Evolutionary conservation across 2,113 vertebrate genomes (phyloP).

Genomic region (Polyodon spathula): DNA sequence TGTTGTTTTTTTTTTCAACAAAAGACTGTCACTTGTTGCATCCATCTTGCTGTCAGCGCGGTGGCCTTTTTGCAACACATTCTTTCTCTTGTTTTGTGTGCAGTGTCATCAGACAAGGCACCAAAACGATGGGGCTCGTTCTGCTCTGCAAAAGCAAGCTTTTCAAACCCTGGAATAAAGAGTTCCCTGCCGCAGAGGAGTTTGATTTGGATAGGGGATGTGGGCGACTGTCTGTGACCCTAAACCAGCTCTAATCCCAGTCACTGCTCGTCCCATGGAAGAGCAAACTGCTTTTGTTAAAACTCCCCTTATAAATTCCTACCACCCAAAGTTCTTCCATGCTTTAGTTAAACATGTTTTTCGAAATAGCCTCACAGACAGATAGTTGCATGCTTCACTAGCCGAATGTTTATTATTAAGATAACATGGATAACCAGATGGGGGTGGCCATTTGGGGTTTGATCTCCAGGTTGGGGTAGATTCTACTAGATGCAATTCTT

Average conservation of each 20-base stretch:
- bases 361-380: too few relatives aligned
- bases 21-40: constrained; percentile 50
- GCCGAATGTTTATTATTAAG: too few relatives aligned
- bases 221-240: constrained; percentile 2
- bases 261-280: not conserved
- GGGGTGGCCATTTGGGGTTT: too few relatives aligned
- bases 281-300: not conserved
- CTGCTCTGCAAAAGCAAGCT: constrained; percentile 28
- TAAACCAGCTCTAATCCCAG: not conserved
- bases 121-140: constrained; percentile 20
- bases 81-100: constrained; percentile 30
- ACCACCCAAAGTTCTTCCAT: too few relatives aligned
- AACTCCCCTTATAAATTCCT: too few relatives aligned
- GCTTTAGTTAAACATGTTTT: too few relatives aligned
- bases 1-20: constrained; percentile 28
- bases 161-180: constrained; percentile 30
- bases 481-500: too few relatives aligned
- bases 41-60: constrained; percentile 53
- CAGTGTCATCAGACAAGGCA: constrained; percentile 43
- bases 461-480: too few relatives aligned
- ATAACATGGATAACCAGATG: too few relatives aligned
- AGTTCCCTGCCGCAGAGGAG: constrained; percentile 29
- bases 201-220: not conserved
- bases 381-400: too few relatives aligned
- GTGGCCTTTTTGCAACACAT: constrained; percentile 32